Evolutionary conservation across 2,888 invertebrate genomes (phyloP).

Genomic region (Aphodius granarius): DNA sequence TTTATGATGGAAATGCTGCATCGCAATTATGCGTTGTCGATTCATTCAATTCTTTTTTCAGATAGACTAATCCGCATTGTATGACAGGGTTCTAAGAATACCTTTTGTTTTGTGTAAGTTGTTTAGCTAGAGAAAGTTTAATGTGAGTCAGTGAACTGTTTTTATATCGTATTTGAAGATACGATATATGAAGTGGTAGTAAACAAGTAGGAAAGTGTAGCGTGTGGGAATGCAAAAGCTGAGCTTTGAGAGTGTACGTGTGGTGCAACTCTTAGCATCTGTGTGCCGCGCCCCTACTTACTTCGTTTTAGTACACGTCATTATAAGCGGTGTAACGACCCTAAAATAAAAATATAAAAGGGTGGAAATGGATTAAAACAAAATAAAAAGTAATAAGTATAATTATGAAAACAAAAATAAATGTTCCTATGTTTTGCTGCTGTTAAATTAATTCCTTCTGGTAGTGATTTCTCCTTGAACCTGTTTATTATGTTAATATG

Average conservation of each 20-base stretch:
- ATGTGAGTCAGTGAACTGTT: not conserved
- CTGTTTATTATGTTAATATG: no score
- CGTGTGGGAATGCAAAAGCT: not conserved
- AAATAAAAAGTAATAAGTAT: conserved; percentile 17
- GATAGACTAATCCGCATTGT: no score
- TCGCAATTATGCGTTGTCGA: no score
- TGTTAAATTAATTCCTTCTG: no score
- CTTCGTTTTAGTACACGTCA: conserved; percentile 38
- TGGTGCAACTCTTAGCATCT: not conserved
- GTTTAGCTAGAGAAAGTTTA: not conserved
- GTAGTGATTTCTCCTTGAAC: no score
- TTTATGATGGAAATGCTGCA: no score
- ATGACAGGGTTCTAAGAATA: no score
- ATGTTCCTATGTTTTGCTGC: no score
- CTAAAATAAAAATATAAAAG: conserved; percentile 39
- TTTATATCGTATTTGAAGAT: not conserved
- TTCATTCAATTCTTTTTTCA: no score
- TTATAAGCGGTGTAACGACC: conserved; percentile 41
- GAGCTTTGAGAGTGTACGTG: not conserved
- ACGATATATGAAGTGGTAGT: not conserved
- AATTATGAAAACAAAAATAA: no score
- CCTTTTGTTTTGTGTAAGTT: no score
- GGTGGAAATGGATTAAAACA: conserved; percentile 23
- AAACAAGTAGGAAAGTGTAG: not conserved
- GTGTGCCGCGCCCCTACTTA: conserved; percentile 23